Evolutionary conservation across 2,888 invertebrate genomes (phyloP).

Genomic region (Chirona hameri): DNA sequence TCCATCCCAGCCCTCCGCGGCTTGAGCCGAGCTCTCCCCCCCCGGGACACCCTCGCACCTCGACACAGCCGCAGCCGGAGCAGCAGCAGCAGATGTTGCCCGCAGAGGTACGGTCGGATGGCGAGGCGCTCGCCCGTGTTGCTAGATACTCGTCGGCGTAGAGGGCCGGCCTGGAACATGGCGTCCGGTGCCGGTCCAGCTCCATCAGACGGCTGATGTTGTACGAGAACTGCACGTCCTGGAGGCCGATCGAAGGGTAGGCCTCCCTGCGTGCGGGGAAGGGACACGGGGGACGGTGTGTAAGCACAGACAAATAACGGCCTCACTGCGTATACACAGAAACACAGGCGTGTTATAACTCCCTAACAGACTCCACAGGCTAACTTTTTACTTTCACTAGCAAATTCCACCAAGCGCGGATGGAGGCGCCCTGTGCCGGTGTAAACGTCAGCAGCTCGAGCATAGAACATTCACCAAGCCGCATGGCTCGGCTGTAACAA

Average conservation of each 20-base stretch:
- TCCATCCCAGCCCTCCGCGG: too few species aligned
- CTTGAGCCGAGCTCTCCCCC: too few species aligned
- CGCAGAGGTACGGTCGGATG: constrained; percentile 66
- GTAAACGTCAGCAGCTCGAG: background rate
- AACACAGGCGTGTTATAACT: too few species aligned
- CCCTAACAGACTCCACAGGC: too few species aligned
- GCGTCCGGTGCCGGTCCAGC: constrained; percentile 64
- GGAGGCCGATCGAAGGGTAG: constrained; percentile 78
- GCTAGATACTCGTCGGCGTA: constrained; percentile 77
- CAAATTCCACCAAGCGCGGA: too few species aligned
- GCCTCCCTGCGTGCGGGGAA: constrained; percentile 70
- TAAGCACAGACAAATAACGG: too few species aligned
- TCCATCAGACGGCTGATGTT: constrained; percentile 74
- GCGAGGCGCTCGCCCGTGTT: constrained; percentile 64
- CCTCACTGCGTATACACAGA: too few species aligned
- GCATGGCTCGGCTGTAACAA: too few species aligned
- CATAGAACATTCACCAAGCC: constrained; percentile 42
- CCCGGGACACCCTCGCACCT: constrained; percentile 44
- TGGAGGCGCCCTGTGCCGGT: too few species aligned
- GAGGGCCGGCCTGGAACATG: constrained; percentile 59
- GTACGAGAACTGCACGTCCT: constrained; percentile 83
- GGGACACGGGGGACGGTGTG: background rate
- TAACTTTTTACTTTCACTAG: too few species aligned
- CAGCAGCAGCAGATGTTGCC: constrained; percentile 65
- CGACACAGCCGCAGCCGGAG: constrained; percentile 52